phyloP scores from a whole-genome alignment of 1,140 invertebrate species.

The Aphelenchoides avenae region DNA sequence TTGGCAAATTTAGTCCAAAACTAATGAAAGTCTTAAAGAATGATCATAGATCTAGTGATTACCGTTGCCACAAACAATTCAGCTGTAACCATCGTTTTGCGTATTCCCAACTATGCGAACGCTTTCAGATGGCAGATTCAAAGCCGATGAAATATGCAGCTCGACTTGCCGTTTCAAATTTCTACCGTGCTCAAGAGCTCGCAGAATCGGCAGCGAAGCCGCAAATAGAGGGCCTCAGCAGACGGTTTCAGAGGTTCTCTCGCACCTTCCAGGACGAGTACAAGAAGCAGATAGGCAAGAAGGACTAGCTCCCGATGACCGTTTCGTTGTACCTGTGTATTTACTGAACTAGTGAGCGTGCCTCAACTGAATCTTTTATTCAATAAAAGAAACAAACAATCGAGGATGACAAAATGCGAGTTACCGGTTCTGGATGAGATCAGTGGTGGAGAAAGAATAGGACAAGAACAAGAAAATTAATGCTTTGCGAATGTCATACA shows the following conservation, averaged over 20 bases:
- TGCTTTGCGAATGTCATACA: not conserved
- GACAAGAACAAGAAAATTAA: not conserved
- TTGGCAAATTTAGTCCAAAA: too few species aligned
- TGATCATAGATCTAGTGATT: too few species aligned
- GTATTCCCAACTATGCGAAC: too few species aligned
- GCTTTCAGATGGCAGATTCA: constrained; percentile 20
- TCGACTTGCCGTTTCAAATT: constrained; percentile 5
- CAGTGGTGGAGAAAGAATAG: not conserved
- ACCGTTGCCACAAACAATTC: too few species aligned
- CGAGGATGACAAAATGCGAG: not conserved
- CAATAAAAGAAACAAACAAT: not conserved
- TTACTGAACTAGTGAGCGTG: too few species aligned
- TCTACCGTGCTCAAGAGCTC: not conserved
- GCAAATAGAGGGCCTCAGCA: not conserved
- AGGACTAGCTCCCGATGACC: not conserved
- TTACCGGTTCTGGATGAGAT: not conserved
- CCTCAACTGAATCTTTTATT: not conserved
- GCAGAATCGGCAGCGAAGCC: constrained; percentile 4
- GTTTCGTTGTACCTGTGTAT: not conserved
- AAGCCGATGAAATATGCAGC: constrained; percentile 14
- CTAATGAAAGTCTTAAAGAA: too few species aligned
- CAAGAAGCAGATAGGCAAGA: constrained; percentile 13
- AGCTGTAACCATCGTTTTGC: too few species aligned
- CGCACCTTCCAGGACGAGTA: constrained; percentile 19
- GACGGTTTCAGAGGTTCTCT: not conserved